Percentiles rank a stretch among this genome's conserved stretches.
Evolutionary conservation across 2,797 vertebrate genomes (phyloP).

Genomic region (Chaetodon trifasciatus): DNA sequence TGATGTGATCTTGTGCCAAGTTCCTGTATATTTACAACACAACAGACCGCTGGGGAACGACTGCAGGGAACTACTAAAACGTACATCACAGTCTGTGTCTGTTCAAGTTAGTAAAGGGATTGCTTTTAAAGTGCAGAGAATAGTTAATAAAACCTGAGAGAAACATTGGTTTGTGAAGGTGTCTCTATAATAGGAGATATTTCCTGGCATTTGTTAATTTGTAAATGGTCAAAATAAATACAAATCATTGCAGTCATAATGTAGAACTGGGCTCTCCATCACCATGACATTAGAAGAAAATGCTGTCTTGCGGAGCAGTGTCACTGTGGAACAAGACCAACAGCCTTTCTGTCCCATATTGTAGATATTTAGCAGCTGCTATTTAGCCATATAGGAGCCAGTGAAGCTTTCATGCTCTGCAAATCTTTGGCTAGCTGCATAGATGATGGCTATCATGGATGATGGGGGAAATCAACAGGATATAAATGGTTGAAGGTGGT

Average conservation of each 20-base stretch:
- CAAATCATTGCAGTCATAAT: slow-evolving; percentile 37
- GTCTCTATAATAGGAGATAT: slow-evolving; percentile 16
- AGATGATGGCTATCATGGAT: background rate
- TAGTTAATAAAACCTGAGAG: slow-evolving; percentile 7
- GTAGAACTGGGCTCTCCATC: slow-evolving; percentile 23
- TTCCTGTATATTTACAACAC: background rate
- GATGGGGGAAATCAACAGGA: background rate
- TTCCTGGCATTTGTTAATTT: slow-evolving; percentile 29
- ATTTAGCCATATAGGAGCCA: background rate
- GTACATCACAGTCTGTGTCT: background rate
- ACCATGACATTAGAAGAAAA: slow-evolving; percentile 42
- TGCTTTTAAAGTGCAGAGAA: slow-evolving; percentile 9
- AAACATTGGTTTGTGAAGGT: background rate
- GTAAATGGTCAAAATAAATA: slow-evolving; percentile 46
- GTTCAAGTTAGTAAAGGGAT: background rate
- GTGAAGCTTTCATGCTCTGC: no score
- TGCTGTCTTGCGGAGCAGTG: background rate
- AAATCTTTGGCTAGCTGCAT: no score
- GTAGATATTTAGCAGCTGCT: background rate
- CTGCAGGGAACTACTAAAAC: background rate
- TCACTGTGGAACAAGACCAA: background rate
- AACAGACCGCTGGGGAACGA: slow-evolving; percentile 4
- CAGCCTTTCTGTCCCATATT: background rate
- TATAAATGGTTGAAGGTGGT: background rate
- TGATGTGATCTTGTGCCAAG: slow-evolving; percentile 2